Evolutionary conservation across 92 coral and sea anemone species (phyloP), one percentile per base, ranked within the genome.

Genomic region (Nematostella vectensis): DNA sequence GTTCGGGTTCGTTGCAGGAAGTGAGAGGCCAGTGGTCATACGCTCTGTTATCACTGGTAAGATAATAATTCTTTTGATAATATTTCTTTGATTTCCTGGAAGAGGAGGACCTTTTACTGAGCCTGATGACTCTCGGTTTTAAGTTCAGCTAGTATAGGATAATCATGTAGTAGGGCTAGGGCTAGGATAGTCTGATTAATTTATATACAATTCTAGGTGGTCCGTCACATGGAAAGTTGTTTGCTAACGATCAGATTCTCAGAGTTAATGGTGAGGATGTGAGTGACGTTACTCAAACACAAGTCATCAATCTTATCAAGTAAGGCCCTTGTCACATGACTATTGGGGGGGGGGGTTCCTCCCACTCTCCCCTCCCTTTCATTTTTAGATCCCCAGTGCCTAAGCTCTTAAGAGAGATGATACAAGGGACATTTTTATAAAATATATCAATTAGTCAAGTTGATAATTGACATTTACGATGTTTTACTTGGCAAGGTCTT

Each of bases 1-100:
- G 26, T 89, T 71, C 70, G 96, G 96, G n/a, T 89, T 89, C 67
- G 96, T 89, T 57, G 96, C 96, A 38, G 96, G 96, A 25, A 84
- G 95, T 47, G 96, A 89, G 66, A 89, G 74, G 54, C 96, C 96
- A 3, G 96, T 89, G 9, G 89, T 89, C 6, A 80, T 89, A 36
- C 88, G 96, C 25, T 84, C 96, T 28, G 95, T 89, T 27, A 79
- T 82, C 31, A 70, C 79, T 63, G 83, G 96, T 89, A 76, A 69
- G 79, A 33, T 6, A 33, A n/a, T n/a, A n/a, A n/a, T n/a, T n/a
- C 10, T 15, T 6, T n/a, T 21, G 23, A 11, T 29, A 3, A 17
- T 29, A 37, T 23, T 10, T 30, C 9, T 2, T 27, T 30, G 23
- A n/a, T n/a, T n/a, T n/a, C n/a, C n/a, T n/a, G n/a, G n/a, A n/a